Conservation (phyloP, 2,113 vertebrate genomes). For the Lates calcarifer region DNA sequence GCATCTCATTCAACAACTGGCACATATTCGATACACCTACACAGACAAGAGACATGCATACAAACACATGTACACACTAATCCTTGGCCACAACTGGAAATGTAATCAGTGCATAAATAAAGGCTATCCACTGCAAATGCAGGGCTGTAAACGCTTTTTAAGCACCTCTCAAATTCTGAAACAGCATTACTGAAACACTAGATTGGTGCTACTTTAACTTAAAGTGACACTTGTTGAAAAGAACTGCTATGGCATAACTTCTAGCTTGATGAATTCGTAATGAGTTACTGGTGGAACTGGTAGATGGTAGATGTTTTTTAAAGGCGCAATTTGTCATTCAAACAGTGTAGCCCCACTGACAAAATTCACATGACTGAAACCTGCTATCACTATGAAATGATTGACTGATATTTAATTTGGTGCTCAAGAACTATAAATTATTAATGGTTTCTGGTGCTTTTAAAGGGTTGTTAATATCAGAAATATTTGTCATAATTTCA, state of each 20-base stretch:
- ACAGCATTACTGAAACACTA: neutral
- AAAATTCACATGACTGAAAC: neutral
- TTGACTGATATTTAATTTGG: slow-evolving; percentile 31
- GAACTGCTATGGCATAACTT: neutral
- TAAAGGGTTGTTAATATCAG: slow-evolving; percentile 11
- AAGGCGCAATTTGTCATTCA: neutral
- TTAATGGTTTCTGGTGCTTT: slow-evolving; percentile 16
- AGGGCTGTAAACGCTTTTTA: neutral
- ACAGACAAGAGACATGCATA: slow-evolving; percentile 17
- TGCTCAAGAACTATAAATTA: slow-evolving; percentile 13
- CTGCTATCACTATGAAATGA: slow-evolving; percentile 18
- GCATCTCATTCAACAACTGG: neutral
- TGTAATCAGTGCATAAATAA: slow-evolving; percentile 16
- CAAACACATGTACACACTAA: slow-evolving; percentile 16
- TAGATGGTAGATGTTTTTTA: neutral
- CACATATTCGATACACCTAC: slow-evolving; percentile 35
- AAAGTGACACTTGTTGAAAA: slow-evolving; percentile 1
- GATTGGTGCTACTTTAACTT: neutral
- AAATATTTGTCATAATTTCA: neutral
- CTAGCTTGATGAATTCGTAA: neutral
- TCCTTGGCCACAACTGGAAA: slow-evolving; percentile 1
- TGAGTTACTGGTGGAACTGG: neutral
- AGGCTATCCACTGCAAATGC: neutral
- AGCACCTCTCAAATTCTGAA: slow-evolving; percentile 9
- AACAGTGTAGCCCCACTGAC: neutral